These are phyloP conservation scores for Falco naumanni DNA, from an alignment of 2,797 vertebrate species.

Conservation along the genomic window DNA sequence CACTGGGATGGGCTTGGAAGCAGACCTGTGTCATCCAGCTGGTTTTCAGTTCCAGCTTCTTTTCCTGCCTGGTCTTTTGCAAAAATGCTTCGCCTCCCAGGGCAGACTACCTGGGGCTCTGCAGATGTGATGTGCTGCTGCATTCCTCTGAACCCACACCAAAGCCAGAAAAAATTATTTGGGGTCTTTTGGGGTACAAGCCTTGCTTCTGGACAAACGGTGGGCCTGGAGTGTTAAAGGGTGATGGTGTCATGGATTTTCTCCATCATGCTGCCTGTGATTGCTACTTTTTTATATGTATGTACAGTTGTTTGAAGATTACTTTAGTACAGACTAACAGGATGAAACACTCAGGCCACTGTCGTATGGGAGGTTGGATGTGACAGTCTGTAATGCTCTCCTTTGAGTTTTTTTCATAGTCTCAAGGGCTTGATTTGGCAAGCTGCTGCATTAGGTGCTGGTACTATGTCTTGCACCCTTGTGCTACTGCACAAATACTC, in stretches of 20 bases:
- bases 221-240: background rate
- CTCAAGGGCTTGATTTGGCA: background rate
- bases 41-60: background rate
- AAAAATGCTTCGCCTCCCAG: background rate
- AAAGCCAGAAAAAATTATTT: background rate
- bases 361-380: fast-evolving
- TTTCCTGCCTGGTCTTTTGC: background rate
- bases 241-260: background rate
- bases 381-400: background rate
- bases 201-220: background rate
- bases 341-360: background rate
- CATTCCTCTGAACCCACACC: background rate
- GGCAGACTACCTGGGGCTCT: background rate
- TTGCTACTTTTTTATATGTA: background rate
- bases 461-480: background rate
- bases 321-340: background rate
- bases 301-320: background rate
- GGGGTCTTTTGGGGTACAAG: background rate
- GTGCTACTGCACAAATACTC: background rate
- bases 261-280: background rate
- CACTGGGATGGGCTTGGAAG: background rate
- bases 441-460: background rate
- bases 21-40: background rate
- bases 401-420: background rate
- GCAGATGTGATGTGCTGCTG: fast-evolving